Conservation (phyloP, 1,140 invertebrate genomes). For the Nasonia longicornis region DNA sequence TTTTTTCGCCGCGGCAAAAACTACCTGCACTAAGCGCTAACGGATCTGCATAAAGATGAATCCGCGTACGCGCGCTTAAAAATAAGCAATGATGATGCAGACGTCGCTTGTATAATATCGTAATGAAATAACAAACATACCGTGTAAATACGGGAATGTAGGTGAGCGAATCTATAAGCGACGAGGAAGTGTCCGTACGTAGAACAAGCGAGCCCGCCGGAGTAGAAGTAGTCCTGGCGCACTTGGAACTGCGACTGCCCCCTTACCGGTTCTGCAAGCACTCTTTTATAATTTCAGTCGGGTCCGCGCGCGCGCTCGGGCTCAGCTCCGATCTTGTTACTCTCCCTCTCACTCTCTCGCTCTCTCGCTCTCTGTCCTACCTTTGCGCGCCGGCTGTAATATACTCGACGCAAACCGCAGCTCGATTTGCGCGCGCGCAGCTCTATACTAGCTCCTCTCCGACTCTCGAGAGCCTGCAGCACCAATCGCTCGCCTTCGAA, state of each 20-base stretch:
- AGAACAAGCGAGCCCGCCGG: conserved; percentile 1
- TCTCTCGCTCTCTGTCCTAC: background rate
- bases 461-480: too few species aligned
- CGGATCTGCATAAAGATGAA: too few species aligned
- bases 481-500: background rate
- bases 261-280: conserved; percentile 51
- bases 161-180: too few species aligned
- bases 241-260: conserved; percentile 59
- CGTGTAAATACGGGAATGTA: too few species aligned
- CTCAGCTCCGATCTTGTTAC: conserved; percentile 21
- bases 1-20: too few species aligned
- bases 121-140: too few species aligned
- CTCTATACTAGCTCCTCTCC: background rate
- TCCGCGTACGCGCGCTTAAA: too few species aligned
- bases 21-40: too few species aligned
- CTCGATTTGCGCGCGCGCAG: background rate
- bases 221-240: conserved; percentile 39
- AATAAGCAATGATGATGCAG: too few species aligned
- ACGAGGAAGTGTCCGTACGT: too few species aligned
- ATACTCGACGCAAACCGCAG: background rate
- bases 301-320: conserved; percentile 8
- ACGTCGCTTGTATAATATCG: too few species aligned
- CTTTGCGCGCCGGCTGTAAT: background rate
- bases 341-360: conserved; percentile 26
- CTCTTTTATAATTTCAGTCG: conserved; percentile 64